These are phyloP conservation scores for Lampropteryx suffumata DNA, from an alignment of 2,888 invertebrate genomes.

Conservation along the genomic window DNA sequence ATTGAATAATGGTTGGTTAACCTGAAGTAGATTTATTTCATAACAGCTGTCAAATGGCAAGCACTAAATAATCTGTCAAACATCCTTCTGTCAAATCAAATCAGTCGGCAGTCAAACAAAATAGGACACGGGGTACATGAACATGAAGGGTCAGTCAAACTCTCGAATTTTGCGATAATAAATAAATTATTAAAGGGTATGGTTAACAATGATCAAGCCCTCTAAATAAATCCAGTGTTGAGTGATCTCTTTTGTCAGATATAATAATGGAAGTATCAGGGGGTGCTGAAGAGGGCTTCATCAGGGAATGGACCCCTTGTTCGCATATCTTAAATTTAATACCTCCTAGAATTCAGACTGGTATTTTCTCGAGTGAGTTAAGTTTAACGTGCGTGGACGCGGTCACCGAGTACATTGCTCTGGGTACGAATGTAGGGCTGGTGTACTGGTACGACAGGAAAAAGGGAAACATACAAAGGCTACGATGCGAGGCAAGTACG, in stretches of 20 bases:
- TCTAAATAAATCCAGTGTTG: slow-evolving; percentile 19
- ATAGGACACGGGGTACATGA: no score
- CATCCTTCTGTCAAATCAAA: no score
- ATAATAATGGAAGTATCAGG: slow-evolving; percentile 67
- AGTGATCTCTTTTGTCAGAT: not conserved
- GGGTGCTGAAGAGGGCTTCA: slow-evolving; percentile 75
- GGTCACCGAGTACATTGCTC: slow-evolving; percentile 90
- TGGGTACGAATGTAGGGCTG: slow-evolving; percentile 93
- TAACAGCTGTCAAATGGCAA: no score
- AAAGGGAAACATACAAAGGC: slow-evolving; percentile 88
- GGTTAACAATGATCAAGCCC: slow-evolving; percentile 32
- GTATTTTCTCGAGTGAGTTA: slow-evolving; percentile 89
- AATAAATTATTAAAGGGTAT: slow-evolving; percentile 26
- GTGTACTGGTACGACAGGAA: slow-evolving; percentile 94
- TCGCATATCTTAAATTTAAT: slow-evolving; percentile 89
- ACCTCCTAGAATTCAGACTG: slow-evolving; percentile 88
- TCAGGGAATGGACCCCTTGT: slow-evolving; percentile 92
- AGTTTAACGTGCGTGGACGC: slow-evolving; percentile 92
- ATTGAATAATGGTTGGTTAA: no score
- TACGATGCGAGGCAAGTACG: slow-evolving; percentile 91
- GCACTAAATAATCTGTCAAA: no score
- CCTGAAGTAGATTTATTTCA: no score
- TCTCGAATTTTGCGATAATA: slow-evolving; percentile 11
- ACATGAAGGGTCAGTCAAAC: slow-evolving; percentile 2
- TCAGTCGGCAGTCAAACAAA: no score